Percentiles rank a stretch among this genome's conserved stretches.
Evolutionary conservation across 2,888 invertebrate genomes (phyloP).

Genomic region (Scaptodrosophila latifasciaeformis): DNA sequence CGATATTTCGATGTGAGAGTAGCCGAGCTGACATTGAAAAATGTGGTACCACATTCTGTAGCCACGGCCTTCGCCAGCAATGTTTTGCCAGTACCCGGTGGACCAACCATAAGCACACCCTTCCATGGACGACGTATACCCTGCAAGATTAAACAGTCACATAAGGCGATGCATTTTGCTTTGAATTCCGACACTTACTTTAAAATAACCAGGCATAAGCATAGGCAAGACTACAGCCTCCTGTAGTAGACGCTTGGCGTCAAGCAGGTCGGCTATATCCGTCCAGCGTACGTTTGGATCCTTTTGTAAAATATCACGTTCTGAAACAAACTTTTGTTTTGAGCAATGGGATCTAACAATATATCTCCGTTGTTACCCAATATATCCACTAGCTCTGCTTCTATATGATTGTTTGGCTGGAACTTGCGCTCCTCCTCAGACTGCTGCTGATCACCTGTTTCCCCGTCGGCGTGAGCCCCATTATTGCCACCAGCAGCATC

Average conservation of each 20-base stretch:
- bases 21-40: constrained; percentile 97
- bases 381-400: constrained; percentile 94
- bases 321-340: constrained; percentile 77
- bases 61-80: constrained; percentile 98
- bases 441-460: constrained; percentile 77
- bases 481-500: constrained; percentile 78
- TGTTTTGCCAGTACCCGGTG: constrained; percentile 93
- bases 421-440: constrained; percentile 89
- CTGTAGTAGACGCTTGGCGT: constrained; percentile 92
- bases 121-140: constrained; percentile 97
- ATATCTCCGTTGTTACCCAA: constrained; percentile 77
- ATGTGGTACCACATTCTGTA: constrained; percentile 97
- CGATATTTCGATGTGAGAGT: constrained; percentile 98
- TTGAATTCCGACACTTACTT: constrained; percentile 77
- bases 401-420: constrained; percentile 86
- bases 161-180: not conserved
- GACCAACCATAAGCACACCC: constrained; percentile 95
- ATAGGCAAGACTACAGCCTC: constrained; percentile 98
- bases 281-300: constrained; percentile 97
- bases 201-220: constrained; percentile 99
- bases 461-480: constrained; percentile 73
- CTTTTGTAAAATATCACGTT: constrained; percentile 97
- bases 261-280: constrained; percentile 91
- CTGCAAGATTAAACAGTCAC: constrained; percentile 73
- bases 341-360: not conserved